Conservation (phyloP, 2,888 invertebrate species). For the Philopedon plagiatum region DNA sequence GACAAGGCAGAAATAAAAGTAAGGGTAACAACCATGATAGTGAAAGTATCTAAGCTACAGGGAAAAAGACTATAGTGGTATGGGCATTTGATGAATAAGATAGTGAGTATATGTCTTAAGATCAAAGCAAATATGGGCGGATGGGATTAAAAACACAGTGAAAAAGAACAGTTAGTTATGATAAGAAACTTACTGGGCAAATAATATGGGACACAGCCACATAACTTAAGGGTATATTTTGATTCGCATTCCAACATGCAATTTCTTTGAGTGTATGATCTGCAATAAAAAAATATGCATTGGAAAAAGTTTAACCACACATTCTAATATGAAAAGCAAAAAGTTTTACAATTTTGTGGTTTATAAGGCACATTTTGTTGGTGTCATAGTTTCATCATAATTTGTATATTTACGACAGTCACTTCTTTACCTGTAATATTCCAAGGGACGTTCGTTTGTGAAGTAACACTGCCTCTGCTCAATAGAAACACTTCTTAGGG, state of each 20-base stretch:
- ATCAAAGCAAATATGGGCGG: too few relatives aligned
- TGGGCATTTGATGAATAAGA: too few relatives aligned
- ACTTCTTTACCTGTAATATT: conserved; percentile 72
- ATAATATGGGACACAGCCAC: conserved; percentile 79
- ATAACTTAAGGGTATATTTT: conserved; percentile 75
- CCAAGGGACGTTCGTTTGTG: conserved; percentile 78
- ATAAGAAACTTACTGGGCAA: conserved; percentile 81
- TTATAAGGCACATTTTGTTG: neutral
- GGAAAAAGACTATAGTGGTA: too few relatives aligned
- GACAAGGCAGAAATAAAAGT: too few relatives aligned
- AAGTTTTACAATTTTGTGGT: neutral
- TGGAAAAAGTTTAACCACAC: too few relatives aligned
- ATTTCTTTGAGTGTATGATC: conserved; percentile 84
- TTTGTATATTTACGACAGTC: neutral
- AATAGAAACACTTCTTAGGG: conserved; percentile 74
- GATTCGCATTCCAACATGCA: conserved; percentile 87
- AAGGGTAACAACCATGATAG: too few relatives aligned
- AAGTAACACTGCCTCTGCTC: conserved; percentile 81
- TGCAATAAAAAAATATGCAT: conserved; percentile 61
- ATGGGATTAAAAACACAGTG: too few relatives aligned
- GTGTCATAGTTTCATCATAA: neutral
- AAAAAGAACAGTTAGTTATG: too few relatives aligned
- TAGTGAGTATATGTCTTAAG: too few relatives aligned
- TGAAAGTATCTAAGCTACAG: too few relatives aligned
- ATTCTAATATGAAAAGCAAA: too few relatives aligned